Evolutionary conservation across 2,888 invertebrate genomes (phyloP).

Genomic region (Seira sanloemensis): DNA sequence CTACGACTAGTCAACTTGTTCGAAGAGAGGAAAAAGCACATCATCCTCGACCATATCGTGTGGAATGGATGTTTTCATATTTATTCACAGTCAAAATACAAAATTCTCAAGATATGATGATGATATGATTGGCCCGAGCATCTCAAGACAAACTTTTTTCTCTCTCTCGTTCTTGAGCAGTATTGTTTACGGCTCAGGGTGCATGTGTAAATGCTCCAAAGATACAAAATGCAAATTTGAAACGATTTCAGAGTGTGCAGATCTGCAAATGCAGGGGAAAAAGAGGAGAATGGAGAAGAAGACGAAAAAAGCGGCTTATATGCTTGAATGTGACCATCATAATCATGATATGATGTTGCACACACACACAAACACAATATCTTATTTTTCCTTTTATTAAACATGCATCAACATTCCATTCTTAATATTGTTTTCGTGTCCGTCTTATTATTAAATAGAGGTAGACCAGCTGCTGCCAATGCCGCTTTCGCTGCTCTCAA

Average conservation of each 20-base stretch:
- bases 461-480: conserved; percentile 9
- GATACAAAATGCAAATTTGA: neutral
- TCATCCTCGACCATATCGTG: neutral
- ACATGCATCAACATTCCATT: neutral
- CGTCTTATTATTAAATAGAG: neutral
- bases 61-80: neutral
- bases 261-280: too few relatives aligned
- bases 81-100: neutral
- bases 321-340: conserved; percentile 1
- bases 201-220: too few relatives aligned
- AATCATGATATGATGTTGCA: too few relatives aligned
- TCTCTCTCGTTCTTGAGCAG: neutral
- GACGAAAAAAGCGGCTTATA: neutral
- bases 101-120: neutral
- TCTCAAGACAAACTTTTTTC: too few relatives aligned
- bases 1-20: neutral
- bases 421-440: conserved; percentile 13
- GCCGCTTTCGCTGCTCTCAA: neutral
- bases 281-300: too few relatives aligned
- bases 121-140: neutral
- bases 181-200: neutral
- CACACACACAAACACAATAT: too few relatives aligned
- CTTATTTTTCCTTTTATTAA: neutral
- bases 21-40: conserved; percentile 15
- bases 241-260: too few relatives aligned